A percentile compares a stretch with the other conserved stretches of the same genome.
Evolutionary conservation across 2,797 vertebrate genomes (phyloP).

Genomic region (Nannoperca australis): DNA sequence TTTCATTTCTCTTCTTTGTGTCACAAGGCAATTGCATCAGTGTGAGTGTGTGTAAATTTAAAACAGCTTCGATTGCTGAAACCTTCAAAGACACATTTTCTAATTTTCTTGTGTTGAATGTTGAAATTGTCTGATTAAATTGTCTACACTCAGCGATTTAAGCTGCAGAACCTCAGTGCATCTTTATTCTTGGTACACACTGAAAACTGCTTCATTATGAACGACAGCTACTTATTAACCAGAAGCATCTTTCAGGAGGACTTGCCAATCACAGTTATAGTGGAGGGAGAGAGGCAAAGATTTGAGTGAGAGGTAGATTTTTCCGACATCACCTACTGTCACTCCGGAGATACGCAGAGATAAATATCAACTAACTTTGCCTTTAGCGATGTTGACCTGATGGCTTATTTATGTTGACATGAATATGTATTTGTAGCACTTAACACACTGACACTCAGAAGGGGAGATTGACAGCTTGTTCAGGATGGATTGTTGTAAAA

Average conservation of each 20-base stretch:
- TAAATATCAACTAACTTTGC: constrained; percentile 46
- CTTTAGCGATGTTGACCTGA: constrained; percentile 46
- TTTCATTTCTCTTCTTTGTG: constrained; percentile 49
- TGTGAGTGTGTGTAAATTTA: neutral
- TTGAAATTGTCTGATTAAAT: constrained; percentile 51
- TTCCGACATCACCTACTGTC: constrained; percentile 49
- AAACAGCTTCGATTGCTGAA: neutral
- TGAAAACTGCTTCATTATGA: constrained; percentile 53
- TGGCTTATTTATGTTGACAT: constrained; percentile 53
- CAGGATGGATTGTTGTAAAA: neutral
- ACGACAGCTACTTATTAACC: constrained; percentile 62
- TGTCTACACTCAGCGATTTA: constrained; percentile 40
- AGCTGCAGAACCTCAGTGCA: constrained; percentile 40
- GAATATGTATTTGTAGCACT: constrained; percentile 39
- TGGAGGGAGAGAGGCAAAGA: constrained; percentile 25
- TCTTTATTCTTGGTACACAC: constrained; percentile 43
- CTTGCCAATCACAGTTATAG: constrained; percentile 55
- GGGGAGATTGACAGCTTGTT: constrained; percentile 13
- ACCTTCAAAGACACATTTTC: constrained; percentile 38
- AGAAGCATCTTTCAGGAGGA: constrained; percentile 56
- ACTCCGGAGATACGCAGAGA: constrained; percentile 34
- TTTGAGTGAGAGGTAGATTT: constrained; percentile 43
- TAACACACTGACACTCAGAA: constrained; percentile 18
- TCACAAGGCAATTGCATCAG: constrained; percentile 43
- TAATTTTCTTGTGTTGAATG: constrained; percentile 5